phyloP scores from a whole-genome alignment of 2,888 invertebrate genomes.

The Rhagium mordax region DNA sequence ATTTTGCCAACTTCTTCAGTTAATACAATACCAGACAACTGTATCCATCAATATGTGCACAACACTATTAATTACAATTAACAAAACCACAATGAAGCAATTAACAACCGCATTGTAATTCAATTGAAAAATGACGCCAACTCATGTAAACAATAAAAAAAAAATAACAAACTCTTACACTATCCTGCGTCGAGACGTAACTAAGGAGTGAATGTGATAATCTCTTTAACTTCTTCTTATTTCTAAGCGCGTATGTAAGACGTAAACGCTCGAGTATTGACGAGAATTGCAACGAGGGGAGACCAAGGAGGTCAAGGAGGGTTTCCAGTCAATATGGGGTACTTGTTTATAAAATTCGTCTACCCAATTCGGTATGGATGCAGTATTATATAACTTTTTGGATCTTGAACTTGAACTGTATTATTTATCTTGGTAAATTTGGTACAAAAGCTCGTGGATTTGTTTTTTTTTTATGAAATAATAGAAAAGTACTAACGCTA shows the following conservation, averaged over 20 bases:
- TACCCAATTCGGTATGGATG: slow-evolving; percentile 33
- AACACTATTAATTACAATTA: slow-evolving; percentile 6
- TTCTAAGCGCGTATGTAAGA: slow-evolving; percentile 69
- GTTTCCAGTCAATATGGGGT: slow-evolving; percentile 44
- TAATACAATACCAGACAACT: neutral
- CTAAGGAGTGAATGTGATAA: slow-evolving; percentile 69
- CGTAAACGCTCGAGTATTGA: slow-evolving; percentile 63
- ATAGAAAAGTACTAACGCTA: no score
- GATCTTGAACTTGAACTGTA: slow-evolving; percentile 29
- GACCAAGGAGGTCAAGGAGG: slow-evolving; percentile 68
- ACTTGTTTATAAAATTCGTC: slow-evolving; percentile 26
- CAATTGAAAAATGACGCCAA: slow-evolving; percentile 45
- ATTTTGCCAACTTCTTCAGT: neutral
- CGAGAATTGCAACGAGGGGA: slow-evolving; percentile 60
- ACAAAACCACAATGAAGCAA: slow-evolving; percentile 4
- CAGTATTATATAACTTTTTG: slow-evolving; percentile 24
- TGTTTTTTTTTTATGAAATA: no score
- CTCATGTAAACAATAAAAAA: slow-evolving; percentile 44
- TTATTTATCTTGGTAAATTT: neutral
- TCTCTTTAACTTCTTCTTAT: slow-evolving; percentile 70
- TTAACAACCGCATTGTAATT: neutral
- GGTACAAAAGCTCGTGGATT: neutral
- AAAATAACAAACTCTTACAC: slow-evolving; percentile 65
- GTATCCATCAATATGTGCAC: neutral
- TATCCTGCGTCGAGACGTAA: slow-evolving; percentile 62